Base-by-base conservation (phyloP, 2,797 vertebrate genomes). In the Rhinichthys osculus region DNA sequence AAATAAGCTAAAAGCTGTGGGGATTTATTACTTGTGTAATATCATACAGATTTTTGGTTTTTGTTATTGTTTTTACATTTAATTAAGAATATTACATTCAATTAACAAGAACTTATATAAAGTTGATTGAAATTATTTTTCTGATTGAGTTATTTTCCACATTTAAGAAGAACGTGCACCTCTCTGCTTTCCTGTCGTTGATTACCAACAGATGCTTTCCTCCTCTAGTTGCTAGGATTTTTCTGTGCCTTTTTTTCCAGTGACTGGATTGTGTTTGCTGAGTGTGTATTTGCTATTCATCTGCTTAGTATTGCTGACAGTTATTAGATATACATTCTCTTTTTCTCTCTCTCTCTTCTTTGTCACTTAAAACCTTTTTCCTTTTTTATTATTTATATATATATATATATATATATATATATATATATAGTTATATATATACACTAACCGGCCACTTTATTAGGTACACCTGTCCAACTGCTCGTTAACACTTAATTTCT, bases 231-330 rank as follows among this genome's bases (percentile, higher is more conserved):
- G 84, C 84, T 79, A 71, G 54, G 84, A 27, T 73, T 62, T 85
- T 50, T 73, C 69, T 85, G 67, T 80, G 21, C 59, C 33, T 21
- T 78, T 69, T 71, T 50, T 83, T 66, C 81, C 76, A 78, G 27
- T 72, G 64, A 57, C 81, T 72, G 81, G 73, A 81, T 85, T 66
- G 35, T 82, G 79, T 85, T 85, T 85, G 83, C 72, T 19, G 50
- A 78, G n/a, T 54, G 54, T 54, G 77, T 82, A 66, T 57, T 66
- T 67, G 30, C 52, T 50, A 4, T 85, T 78, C 35, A 54, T 70
- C 64, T 70, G 50, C 35, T n/a, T 71, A 57, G n/a, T 70, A 78
- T 78, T 78, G 52, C n/a, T 19, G 10, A 42, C n/a, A 44, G 33
- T 52, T 21, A 77, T 47, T 66, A 30, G 9, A 67, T 40, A 35